Conservation (phyloP, 2,797 vertebrate genomes). For the Emys orbicularis region DNA sequence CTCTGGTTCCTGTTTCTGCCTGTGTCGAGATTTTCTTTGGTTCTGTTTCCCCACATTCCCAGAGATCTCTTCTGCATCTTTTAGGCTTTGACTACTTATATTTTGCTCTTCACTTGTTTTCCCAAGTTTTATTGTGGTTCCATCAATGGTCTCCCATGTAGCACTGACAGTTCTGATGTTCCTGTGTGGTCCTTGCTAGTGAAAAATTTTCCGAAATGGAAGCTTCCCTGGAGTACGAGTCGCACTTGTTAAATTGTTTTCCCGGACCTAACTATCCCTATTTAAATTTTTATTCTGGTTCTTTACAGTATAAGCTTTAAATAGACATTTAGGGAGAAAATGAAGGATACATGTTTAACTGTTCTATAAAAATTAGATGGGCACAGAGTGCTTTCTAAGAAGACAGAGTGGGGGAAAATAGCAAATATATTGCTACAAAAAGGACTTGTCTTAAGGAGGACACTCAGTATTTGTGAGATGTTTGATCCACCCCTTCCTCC, state of each 20-base stretch:
- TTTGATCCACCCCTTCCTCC: slow-evolving; percentile 41
- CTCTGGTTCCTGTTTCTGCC: slow-evolving; percentile 71
- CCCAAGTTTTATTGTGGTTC: not conserved
- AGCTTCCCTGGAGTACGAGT: not conserved
- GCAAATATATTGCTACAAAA: not conserved
- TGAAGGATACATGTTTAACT: not conserved
- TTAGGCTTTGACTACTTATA: not conserved
- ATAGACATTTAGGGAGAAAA: not conserved
- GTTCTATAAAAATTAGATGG: not conserved
- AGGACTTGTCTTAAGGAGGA: not conserved
- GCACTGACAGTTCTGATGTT: not conserved
- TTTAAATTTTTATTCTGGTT: accelerated
- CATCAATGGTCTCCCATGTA: not conserved
- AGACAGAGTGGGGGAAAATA: not conserved
- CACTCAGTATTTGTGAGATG: not conserved
- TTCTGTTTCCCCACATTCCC: slow-evolving; percentile 17
- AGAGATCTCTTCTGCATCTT: not conserved
- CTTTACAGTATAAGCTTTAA: not conserved
- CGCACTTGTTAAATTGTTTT: not conserved
- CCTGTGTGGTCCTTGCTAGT: not conserved
- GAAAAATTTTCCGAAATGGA: not conserved
- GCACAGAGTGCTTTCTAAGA: not conserved
- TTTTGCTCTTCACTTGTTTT: slow-evolving; percentile 35
- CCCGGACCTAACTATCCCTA: not conserved
- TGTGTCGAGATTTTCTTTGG: slow-evolving; percentile 32